Conservation (phyloP, 2,113 vertebrate genomes). For the Halcyon malimbica region DNA sequence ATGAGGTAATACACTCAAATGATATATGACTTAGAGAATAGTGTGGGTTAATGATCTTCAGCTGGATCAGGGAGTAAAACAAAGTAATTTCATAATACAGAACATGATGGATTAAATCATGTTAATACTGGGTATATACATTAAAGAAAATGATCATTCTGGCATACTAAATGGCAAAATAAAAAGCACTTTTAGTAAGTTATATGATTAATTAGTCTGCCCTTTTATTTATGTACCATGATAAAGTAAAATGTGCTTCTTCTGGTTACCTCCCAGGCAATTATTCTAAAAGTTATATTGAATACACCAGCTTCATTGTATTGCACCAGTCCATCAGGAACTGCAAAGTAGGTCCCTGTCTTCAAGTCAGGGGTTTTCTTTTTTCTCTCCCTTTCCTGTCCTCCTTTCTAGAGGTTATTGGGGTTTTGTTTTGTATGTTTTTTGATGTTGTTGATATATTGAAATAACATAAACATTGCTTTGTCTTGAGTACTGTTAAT, state of each 20-base stretch:
- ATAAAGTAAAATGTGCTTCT: conserved; percentile 91
- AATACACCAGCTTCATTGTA: conserved; percentile 31
- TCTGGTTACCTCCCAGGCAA: conserved; percentile 85
- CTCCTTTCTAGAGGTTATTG: not conserved
- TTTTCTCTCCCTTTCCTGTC: not conserved
- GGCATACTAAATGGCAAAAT: conserved; percentile 94
- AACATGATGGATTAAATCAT: conserved; percentile 88
- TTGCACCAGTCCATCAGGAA: conserved; percentile 40
- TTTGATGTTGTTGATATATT: not conserved
- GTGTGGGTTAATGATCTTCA: conserved; percentile 89
- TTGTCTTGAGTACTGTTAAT: not conserved
- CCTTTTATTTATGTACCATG: conserved; percentile 81
- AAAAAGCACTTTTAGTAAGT: conserved; percentile 98
- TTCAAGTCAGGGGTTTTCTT: conserved; percentile 24
- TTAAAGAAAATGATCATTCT: conserved; percentile 89
- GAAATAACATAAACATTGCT: not conserved
- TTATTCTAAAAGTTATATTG: conserved; percentile 83
- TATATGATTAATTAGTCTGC: conserved; percentile 89
- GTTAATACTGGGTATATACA: conserved; percentile 90
- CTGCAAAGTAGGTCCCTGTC: conserved; percentile 30
- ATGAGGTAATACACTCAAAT: conserved; percentile 80
- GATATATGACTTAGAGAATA: conserved; percentile 83
- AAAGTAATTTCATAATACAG: conserved; percentile 85
- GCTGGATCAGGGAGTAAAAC: conserved; percentile 79
- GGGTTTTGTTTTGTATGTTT: not conserved